These are phyloP conservation scores for Ephestia elutella DNA, from an alignment of 1,140 invertebrate species.

Conservation along the genomic window DNA sequence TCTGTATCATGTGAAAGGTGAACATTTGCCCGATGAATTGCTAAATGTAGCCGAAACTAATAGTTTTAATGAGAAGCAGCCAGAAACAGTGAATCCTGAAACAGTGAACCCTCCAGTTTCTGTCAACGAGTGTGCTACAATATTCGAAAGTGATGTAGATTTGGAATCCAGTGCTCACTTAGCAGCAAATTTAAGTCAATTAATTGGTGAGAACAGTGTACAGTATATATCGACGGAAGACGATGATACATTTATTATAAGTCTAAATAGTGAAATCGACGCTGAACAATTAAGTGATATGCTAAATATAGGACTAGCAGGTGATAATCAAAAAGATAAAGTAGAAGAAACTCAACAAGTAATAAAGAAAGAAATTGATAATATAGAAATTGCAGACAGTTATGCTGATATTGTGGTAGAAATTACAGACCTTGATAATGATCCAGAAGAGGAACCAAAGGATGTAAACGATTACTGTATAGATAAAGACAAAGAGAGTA, in stretches of 20 bases:
- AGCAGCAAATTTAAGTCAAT: slow-evolving; percentile 64
- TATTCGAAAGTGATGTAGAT: slow-evolving; percentile 68
- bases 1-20: slow-evolving; percentile 43
- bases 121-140: slow-evolving; percentile 59
- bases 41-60: slow-evolving; percentile 38
- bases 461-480: neutral
- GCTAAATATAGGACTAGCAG: slow-evolving; percentile 53
- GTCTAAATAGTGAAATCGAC: slow-evolving; percentile 66
- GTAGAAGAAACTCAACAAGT: slow-evolving; percentile 17
- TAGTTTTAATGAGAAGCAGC: slow-evolving; percentile 26
- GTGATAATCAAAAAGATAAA: slow-evolving; percentile 26
- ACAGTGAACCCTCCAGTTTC: slow-evolving; percentile 27
- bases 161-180: slow-evolving; percentile 62
- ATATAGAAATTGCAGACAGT: slow-evolving; percentile 13
- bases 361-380: slow-evolving; percentile 6
- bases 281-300: slow-evolving; percentile 61
- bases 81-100: slow-evolving; percentile 18
- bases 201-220: slow-evolving; percentile 65
- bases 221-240: slow-evolving; percentile 68
- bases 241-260: slow-evolving; percentile 69
- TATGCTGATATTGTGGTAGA: slow-evolving; percentile 28
- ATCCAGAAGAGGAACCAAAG: neutral
- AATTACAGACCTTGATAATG: slow-evolving; percentile 19
- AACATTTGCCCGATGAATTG: slow-evolving; percentile 51
- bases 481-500: slow-evolving; percentile 5